Evolutionary conservation across 2,888 invertebrate genomes (phyloP), one percentile per base, ranked within the genome.

Genomic region (Xylophagus ater): DNA sequence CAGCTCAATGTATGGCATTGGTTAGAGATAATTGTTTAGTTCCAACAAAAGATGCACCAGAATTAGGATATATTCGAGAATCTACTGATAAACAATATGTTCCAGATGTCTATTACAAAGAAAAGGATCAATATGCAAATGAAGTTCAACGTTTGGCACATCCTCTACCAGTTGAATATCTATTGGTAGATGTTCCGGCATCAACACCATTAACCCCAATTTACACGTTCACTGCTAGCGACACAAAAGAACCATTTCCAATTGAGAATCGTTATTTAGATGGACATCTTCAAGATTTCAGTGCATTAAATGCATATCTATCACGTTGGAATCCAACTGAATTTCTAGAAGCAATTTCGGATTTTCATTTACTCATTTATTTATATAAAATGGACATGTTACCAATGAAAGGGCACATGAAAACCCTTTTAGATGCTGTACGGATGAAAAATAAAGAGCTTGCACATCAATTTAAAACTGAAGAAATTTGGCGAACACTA

Each of bases 61-160:
- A 98, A 65, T 74, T 98, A 42, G 98, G 92, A 42, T 97, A 92
- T 68, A 81, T 96, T 46, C 79, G 88, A 48, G 94, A 96, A 66
- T 90, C 93, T 34, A 74, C 81, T 41, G 85, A 88, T 58, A 78
- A 81, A 58, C 94, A 94, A 69, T 98, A 92, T 70, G 96, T 98
- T 58, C 97, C 98, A 45, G 97, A 97, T 71, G 96, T 99, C 50
- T 97, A 89, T 69, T 98, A 90, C 68, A 96, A 89, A 96, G 89
- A 90, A 67, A 94, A 92, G 60, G 97, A 98, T 70, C 77, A 78
- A 49, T 98, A 97, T 68, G 94, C 94, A 38, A 98, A 97, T 68
- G 94, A 97, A 70, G 93, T 97, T 49, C 82, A 83, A 44, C 82
- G 88, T 58, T 67, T 90, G 55, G 96, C 88, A 19, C 78, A 92